These are phyloP conservation scores for Drosophila pallidifrons DNA, from an alignment of 1,140 invertebrate species.

Conservation along the genomic window DNA sequence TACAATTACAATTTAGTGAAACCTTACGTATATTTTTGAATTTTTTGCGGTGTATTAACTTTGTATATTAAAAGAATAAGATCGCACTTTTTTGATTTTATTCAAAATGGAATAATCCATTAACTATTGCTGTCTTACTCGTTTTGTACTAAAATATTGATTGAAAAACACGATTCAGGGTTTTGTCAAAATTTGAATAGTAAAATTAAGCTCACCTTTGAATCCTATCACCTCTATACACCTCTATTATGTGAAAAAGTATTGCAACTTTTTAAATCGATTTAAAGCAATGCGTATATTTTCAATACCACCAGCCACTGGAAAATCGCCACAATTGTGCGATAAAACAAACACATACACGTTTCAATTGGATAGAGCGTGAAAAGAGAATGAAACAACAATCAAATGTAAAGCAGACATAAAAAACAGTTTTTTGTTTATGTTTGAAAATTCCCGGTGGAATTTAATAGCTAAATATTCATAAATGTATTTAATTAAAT, in stretches of 20 bases:
- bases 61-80: too few species aligned
- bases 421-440: slow-evolving; percentile 1
- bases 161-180: too few species aligned
- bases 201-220: too few species aligned
- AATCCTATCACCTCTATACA: too few species aligned
- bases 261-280: slow-evolving; percentile 51
- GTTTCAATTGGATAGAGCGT: slow-evolving; percentile 14
- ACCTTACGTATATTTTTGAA: too few species aligned
- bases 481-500: neutral
- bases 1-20: too few species aligned
- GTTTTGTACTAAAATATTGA: too few species aligned
- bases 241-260: slow-evolving; percentile 33
- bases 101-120: too few species aligned
- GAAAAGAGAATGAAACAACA: slow-evolving; percentile 4
- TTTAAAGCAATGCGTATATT: slow-evolving; percentile 69
- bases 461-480: slow-evolving; percentile 21
- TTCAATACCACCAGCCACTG: slow-evolving; percentile 63
- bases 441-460: neutral
- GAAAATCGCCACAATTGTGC: slow-evolving; percentile 25
- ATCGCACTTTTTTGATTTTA: too few species aligned
- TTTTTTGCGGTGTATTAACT: too few species aligned
- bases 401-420: neutral
- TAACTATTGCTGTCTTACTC: too few species aligned
- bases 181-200: too few species aligned
- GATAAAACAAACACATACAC: slow-evolving; percentile 17